These are phyloP conservation scores for Osmoderma eremita DNA, from an alignment of 2,888 invertebrate species.

Conservation along the genomic window DNA sequence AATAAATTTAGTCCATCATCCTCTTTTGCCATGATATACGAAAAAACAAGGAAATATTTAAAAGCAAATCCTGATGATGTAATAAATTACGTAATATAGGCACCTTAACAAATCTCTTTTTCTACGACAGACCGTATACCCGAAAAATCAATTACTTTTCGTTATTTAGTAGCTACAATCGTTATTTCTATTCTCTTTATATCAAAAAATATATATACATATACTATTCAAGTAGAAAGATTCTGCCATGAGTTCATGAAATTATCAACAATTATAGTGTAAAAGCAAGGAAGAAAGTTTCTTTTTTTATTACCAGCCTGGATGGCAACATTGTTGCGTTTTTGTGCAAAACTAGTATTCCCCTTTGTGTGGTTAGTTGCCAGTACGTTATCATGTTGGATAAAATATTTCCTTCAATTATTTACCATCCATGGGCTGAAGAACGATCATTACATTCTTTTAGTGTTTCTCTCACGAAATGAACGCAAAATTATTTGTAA, in stretches of 20 bases:
- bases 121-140: too few species aligned
- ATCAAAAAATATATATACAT: too few species aligned
- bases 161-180: too few species aligned
- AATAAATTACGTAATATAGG: too few species aligned
- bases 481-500: slow-evolving; percentile 2
- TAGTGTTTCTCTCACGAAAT: background rate
- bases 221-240: background rate
- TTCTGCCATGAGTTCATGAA: slow-evolving; percentile 1
- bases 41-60: too few species aligned
- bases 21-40: too few species aligned
- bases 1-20: too few species aligned
- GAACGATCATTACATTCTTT: slow-evolving; percentile 3
- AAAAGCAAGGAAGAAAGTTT: slow-evolving; percentile 6
- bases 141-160: too few species aligned
- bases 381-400: background rate
- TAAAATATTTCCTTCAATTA: slow-evolving; percentile 4
- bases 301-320: background rate
- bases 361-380: background rate
- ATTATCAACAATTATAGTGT: background rate
- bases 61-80: too few species aligned
- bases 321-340: background rate
- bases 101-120: too few species aligned
- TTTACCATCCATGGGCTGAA: background rate
- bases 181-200: too few species aligned
- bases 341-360: slow-evolving; percentile 4